Evolutionary conservation across 1,140 invertebrate genomes (phyloP), one percentile per base, ranked within the genome.

Genomic region (Bathynomus jamesi): DNA sequence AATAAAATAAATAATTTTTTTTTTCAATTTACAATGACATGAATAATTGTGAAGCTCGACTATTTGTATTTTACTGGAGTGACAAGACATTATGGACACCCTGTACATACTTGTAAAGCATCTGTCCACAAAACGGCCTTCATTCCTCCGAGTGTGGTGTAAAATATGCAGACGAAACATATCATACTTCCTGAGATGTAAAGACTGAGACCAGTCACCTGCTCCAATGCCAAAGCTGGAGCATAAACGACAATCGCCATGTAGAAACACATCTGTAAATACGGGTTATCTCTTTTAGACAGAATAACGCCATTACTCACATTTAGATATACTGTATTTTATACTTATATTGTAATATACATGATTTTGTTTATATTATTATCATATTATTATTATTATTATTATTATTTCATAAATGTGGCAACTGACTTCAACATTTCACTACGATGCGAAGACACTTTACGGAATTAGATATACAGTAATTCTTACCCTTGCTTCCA

Each of bases 241-340:
- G 94, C 94, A 80, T 95, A 94, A 0, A 96, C 91, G 4, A 94
- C 93, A 0, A 98, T 92, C 4, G 93, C 91, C 65, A 94, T 94
- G 80, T 96, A 97, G 31, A 96, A 83, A 73, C 93, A 85, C 67
- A 69, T 69, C 67, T 69, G 67, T 91, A n/a, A n/a, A n/a, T n/a
- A n/a, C n/a, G n/a, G n/a, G n/a, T n/a, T n/a, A n/a, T n/a, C n/a
- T n/a, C n/a, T n/a, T n/a, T n/a, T n/a, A n/a, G n/a, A n/a, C n/a
- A n/a, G n/a, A n/a, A n/a, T n/a, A n/a, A n/a, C n/a, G n/a, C n/a
- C n/a, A n/a, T n/a, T n/a, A n/a, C n/a, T n/a, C n/a, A n/a, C 40
- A 46, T 46, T 46, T 46, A 11, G n/a, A 11, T 46, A n/a, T n/a
- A 11, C 40, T 11, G 10, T 11, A 46, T 46, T 46, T 46, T 46